These are phyloP conservation scores for Burhinus bistriatus DNA, from an alignment of 2,113 vertebrate genomes.

Conservation along the genomic window DNA sequence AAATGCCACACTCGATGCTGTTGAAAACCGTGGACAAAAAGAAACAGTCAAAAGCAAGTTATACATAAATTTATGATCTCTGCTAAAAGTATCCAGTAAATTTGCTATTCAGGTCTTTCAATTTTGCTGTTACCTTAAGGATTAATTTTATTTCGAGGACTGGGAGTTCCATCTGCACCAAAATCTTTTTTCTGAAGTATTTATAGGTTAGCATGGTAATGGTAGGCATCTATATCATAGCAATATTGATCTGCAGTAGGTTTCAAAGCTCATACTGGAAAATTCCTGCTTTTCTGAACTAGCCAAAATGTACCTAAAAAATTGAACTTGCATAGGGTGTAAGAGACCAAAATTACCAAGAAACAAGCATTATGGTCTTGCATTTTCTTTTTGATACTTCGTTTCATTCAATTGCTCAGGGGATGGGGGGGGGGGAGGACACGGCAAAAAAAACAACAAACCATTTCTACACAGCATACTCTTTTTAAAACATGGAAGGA, in stretches of 20 bases:
- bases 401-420: not conserved
- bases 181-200: not conserved
- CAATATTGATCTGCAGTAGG: not conserved
- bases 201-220: not conserved
- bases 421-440: fast-evolving
- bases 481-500: not conserved
- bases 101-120: not conserved
- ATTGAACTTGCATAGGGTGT: not conserved
- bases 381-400: not conserved
- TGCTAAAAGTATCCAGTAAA: not conserved
- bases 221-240: not conserved
- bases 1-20: not conserved
- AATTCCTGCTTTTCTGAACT: not conserved
- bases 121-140: not conserved
- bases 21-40: not conserved
- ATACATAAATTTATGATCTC: not conserved
- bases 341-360: not conserved
- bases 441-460: not conserved
- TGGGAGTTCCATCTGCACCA: not conserved
- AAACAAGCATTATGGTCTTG: not conserved
- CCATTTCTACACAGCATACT: not conserved
- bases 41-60: not conserved
- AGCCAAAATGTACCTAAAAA: not conserved
- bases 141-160: conserved; percentile 2
- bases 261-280: conserved; percentile 1